Base-by-base conservation (phyloP, 2,797 vertebrate genomes). In the Podargus strigoides region DNA sequence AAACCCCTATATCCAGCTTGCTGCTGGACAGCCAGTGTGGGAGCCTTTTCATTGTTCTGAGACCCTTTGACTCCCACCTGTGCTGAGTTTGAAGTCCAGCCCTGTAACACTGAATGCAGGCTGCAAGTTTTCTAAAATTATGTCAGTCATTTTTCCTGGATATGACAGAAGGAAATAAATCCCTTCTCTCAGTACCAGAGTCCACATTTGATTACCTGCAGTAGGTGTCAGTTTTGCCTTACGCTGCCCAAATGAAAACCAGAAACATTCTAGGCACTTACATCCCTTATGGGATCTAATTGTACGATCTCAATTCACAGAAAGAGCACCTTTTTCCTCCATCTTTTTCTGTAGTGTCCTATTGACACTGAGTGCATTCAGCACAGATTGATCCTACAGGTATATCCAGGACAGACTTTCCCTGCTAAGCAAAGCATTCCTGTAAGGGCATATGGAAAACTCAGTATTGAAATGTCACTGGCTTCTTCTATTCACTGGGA, bases 141-240 rank as follows among this genome's bases (percentile, higher is more conserved):
- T 30, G 32, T 47, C 86, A 62, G 30, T 66, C n/a, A 62, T 53
- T 84, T 82, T 85, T 66, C 49, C 68, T 66, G 39, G 27, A 50
- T 84, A 58, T 36, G 66, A 90, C 12, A 95, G 62, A 84, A 94
- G 32, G 44, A 85, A 95, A 86, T n/a, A 75, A 89, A 83, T 53
- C 19, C 42, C 15, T 14, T 47, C 58, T 88, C 52, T 52, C 46
- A 73, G 63, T 39, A 89, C 39, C 67, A 85, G 42, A 82, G 63
- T 62, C 39, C 59, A 85, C 9, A 59, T 93, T 76, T 87, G 70
- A 85, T 79, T 70, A 59, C 16, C 39, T 82, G 59, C 28, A 74
- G 36, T 53, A 81, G 37, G 49, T 72, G 67, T 92, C 80, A 93
- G 12, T 69, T 93, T 85, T 90, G 55, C 55, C 44, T 79, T 63